A percentile compares a stretch with the other conserved stretches of the same genome.
These are phyloP conservation scores for Standfussiana lucernea DNA, from an alignment of 2,888 invertebrate genomes.

Conservation along the genomic window DNA sequence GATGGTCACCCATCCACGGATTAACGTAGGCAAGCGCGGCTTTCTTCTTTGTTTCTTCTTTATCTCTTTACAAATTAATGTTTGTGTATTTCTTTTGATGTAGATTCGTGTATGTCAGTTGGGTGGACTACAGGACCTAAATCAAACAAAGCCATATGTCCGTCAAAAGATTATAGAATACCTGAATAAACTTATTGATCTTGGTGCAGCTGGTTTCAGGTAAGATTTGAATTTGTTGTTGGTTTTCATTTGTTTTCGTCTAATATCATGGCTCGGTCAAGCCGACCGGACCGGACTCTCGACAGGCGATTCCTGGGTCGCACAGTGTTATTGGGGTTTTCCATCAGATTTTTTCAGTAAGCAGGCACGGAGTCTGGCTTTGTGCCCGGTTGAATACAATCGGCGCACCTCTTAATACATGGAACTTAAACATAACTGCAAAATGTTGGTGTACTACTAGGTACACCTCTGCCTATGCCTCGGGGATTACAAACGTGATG, in stretches of 20 bases:
- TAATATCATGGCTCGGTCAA: not conserved
- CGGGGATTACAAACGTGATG: not conserved
- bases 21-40: not conserved
- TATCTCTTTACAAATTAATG: not conserved
- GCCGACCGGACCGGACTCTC: too few species aligned
- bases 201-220: slow-evolving; percentile 94
- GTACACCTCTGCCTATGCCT: not conserved
- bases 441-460: not conserved
- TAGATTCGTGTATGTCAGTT: slow-evolving; percentile 93
- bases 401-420: not conserved
- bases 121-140: slow-evolving; percentile 93
- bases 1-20: not conserved
- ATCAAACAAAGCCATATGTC: slow-evolving; percentile 92
- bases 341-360: not conserved
- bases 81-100: slow-evolving; percentile 2
- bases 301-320: not conserved
- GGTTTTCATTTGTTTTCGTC: not conserved
- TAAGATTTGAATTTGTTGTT: slow-evolving; percentile 59
- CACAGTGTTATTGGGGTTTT: not conserved
- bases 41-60: too few species aligned
- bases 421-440: too few species aligned
- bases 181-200: slow-evolving; percentile 91
- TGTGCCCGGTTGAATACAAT: not conserved
- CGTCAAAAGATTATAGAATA: slow-evolving; percentile 91
- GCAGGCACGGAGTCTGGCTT: not conserved